Evolutionary conservation across 2,888 invertebrate species (phyloP), one percentile per base, ranked within the genome.

Genomic region (Ochropleura plecta): DNA sequence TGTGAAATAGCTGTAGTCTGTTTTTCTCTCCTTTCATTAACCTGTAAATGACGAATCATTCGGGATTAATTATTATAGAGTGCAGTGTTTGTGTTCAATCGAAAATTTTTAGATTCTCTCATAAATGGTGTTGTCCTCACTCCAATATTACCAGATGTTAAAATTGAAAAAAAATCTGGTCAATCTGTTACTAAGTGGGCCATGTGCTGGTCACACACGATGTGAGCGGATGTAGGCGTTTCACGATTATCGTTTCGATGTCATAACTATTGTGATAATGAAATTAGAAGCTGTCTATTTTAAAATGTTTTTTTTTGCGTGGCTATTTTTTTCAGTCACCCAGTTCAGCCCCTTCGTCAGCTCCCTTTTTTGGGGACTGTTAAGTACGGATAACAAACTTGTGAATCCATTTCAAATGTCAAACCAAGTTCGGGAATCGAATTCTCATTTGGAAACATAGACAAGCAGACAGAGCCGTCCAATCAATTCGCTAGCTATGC

Each of bases 401-500:
- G 70, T 20, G 42, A 49, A 46, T 48, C n/a, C 42, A 80, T 63
- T 81, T 65, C 60, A 46, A 76, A 72, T 73, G 53, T 40, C 46
- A 49, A 82, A 59, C n/a, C n/a, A 53, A 72, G 6, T 79, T 73
- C 49, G 55, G 53, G 79, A 72, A 65, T 66, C 30, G 30, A 76
- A 77, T 76, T 74, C 76, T 72, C 66, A 65, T 73, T 81, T 53
- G 44, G 20, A 59, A 53, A 71, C 68, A 76, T 63, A 65, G 76
- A 60, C 77, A 69, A 75, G 73, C 64, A 76, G 76, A 81, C 79
- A 68, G 65, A 49, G 55, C 71, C 59, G 59, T 73, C 75, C 68
- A 79, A 80, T 81, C 78, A 83, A 81, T 81, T 85, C 49, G 51
- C 42, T 55, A 78, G 76, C 74, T 66, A 87, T 87, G 73, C 53